phyloP scores from a whole-genome alignment of 2,888 invertebrate species.

The Osmoderma eremita region DNA sequence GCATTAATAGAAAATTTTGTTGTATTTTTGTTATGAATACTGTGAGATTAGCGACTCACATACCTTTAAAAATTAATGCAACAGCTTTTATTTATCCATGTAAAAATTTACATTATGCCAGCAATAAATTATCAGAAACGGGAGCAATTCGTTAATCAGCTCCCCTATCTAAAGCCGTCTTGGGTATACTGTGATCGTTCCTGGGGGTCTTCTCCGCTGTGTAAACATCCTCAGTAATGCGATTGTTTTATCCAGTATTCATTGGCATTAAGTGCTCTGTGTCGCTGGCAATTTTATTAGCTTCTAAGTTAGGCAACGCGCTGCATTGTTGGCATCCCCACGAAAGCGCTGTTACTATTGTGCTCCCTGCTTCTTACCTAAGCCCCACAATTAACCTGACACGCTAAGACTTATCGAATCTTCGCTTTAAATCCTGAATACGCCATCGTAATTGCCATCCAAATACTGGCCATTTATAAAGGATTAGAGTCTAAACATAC shows the following conservation, averaged over 20 bases:
- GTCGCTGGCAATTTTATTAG: conserved; percentile 62
- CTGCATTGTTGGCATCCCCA: conserved; percentile 55
- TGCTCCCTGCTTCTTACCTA: conserved; percentile 55
- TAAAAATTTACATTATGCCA: too few relatives aligned
- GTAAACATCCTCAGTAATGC: conserved; percentile 59
- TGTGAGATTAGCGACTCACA: too few relatives aligned
- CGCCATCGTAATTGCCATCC: conserved; percentile 39
- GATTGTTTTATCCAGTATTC: conserved; percentile 64
- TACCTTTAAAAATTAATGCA: too few relatives aligned
- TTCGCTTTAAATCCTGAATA: conserved; percentile 30
- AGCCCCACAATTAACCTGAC: conserved; percentile 57
- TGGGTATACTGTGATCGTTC: conserved; percentile 10
- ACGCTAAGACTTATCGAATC: conserved; percentile 34
- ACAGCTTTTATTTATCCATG: too few relatives aligned
- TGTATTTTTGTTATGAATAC: too few relatives aligned
- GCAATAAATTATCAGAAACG: too few relatives aligned
- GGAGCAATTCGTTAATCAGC: too few relatives aligned
- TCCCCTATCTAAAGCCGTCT: too few relatives aligned
- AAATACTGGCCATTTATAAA: conserved; percentile 21
- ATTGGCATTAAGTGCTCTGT: conserved; percentile 62
- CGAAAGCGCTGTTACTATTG: conserved; percentile 45
- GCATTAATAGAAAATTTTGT: too few relatives aligned
- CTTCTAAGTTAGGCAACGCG: conserved; percentile 55
- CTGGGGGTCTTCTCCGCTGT: conserved; percentile 42
- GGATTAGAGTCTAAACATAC: too few relatives aligned